A percentile compares a stretch with the other conserved stretches of the same genome.
Evolutionary conservation across 1,140 invertebrate genomes (phyloP).

Genomic region (Periplaneta americana): DNA sequence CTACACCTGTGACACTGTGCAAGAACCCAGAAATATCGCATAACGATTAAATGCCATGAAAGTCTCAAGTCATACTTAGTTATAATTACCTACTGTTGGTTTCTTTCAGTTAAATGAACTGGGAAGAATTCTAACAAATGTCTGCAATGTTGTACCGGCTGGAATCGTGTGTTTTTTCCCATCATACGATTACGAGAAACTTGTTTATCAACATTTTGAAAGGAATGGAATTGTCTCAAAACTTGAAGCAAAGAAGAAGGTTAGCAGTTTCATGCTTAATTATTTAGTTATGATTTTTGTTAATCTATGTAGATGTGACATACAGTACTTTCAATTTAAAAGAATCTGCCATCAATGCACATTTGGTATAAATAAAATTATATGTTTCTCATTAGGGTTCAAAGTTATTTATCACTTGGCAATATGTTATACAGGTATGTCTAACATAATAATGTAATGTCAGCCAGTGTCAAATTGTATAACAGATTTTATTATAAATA

Average conservation of each 20-base stretch:
- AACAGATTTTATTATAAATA: no score
- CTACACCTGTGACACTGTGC: no score
- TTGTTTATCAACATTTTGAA: conserved; percentile 61
- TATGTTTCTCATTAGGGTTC: no score
- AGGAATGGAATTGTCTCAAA: conserved; percentile 56
- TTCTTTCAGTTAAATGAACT: conserved; percentile 67
- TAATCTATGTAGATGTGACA: no score
- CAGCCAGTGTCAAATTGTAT: background rate
- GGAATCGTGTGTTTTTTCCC: conserved; percentile 94
- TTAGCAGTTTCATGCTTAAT: conserved; percentile 27
- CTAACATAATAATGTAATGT: no score
- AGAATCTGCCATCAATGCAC: no score
- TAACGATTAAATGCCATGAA: background rate
- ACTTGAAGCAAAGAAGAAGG: conserved; percentile 66
- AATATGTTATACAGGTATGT: no score
- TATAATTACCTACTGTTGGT: background rate
- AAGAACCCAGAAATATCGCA: no score
- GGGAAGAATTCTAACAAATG: conserved; percentile 64
- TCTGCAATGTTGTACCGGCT: conserved; percentile 76
- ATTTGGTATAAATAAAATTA: no score
- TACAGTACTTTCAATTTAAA: no score
- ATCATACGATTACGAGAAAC: conserved; percentile 87
- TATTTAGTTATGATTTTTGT: no score
- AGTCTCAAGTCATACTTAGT: background rate
- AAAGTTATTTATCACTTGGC: no score